Conservation (phyloP, 2,797 vertebrate species). For the Eulemur mongoz region DNA sequence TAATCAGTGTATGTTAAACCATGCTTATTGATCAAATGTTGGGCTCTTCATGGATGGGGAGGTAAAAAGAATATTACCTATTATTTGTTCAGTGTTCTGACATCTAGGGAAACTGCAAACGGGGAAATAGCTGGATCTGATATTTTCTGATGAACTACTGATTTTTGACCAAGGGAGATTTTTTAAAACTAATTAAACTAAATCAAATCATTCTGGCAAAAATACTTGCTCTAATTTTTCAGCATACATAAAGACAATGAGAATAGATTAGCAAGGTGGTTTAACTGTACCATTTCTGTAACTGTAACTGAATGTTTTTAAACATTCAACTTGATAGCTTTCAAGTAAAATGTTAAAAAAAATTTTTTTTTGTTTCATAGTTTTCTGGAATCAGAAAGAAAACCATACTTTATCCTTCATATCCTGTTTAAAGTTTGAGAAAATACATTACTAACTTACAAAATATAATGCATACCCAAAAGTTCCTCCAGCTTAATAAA, state of each 20-base stretch:
- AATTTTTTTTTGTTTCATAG: background rate
- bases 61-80: background rate
- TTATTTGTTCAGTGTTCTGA: conserved; percentile 70
- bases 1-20: conserved; percentile 60
- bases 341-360: conserved; percentile 29
- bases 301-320: no score
- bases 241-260: conserved; percentile 12
- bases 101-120: conserved; percentile 33
- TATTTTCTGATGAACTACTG: conserved; percentile 70
- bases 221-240: conserved; percentile 34
- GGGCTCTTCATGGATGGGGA: conserved; percentile 4
- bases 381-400: conserved; percentile 39
- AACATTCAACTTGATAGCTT: background rate
- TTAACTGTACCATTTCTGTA: background rate
- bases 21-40: conserved; percentile 10
- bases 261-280: background rate
- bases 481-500: background rate
- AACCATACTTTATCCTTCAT: background rate
- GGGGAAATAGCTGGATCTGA: conserved; percentile 55
- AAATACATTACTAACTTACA: background rate
- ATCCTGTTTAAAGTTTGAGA: background rate
- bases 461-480: conserved; percentile 13
- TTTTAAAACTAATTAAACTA: conserved; percentile 47
- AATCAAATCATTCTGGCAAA: conserved; percentile 43
- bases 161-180: conserved; percentile 38